Base-by-base conservation (phyloP, 64 coral and sea anemone species). In the Stylophora pistillata region DNA sequence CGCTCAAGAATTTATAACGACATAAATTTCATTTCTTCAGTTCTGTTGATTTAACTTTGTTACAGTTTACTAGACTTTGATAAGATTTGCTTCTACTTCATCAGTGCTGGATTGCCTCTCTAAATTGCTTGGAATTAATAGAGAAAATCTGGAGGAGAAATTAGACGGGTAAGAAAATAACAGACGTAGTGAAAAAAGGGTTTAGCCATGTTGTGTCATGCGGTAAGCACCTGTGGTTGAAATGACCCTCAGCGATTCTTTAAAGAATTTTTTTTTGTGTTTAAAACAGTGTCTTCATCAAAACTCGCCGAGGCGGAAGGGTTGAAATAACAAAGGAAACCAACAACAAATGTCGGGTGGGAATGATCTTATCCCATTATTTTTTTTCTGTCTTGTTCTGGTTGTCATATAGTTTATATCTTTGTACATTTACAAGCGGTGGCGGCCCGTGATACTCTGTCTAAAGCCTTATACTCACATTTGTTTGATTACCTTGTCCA, bases 291-390 rank as follows among this genome's bases (percentile, higher is more conserved):
- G 72, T 74, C 14, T 56, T 86, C 34, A 93, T 93, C 80, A 91
- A 93, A 25, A 85, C 94, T 20, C 95, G 95, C 10, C 93, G 95
- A 87, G 91, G 95, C 79, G 95, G 95, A 33, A 25, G 80, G 33
- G 91, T 93, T 28, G 95, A 96, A 66, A 93, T 96, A 54, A 96
- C 91, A 27, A 96, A 89, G 76, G 93, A 93, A 72, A 96, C 94
- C 17, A 86, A 93, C 11, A 93, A 96, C 53, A 73, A 73, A 62
- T 87, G 93, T 33, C 94, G 92, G 94, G 94, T 96, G 26, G 11
- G 64, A n/a, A 68, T 68, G 2, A 25, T 27, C 25, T 4, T 0
- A 68, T 68, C 23, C 64, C 20, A 68, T 68, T 68, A 9, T 68
- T 68, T 68, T 27, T 15, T 64, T 21, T 68, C 26, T 7, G 23